Conservation (phyloP, 2,797 vertebrate species). For the Nasua narica region DNA sequence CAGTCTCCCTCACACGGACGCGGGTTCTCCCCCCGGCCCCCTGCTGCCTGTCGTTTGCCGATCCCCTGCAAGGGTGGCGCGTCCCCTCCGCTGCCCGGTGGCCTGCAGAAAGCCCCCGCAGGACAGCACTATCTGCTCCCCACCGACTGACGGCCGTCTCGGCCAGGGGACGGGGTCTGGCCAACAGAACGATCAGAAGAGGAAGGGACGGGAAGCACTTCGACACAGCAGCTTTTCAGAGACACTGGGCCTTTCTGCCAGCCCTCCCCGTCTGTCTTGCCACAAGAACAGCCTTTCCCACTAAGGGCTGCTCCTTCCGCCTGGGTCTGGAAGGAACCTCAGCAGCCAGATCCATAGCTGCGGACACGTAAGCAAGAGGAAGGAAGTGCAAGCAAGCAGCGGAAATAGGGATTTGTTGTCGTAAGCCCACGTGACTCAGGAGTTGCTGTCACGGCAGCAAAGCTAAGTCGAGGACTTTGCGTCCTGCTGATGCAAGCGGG, state of each 20-base stretch:
- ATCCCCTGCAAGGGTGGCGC: not conserved
- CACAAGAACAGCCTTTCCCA: not conserved
- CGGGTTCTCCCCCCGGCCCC: not conserved
- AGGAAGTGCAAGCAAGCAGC: not conserved
- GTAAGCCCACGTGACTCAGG: not conserved
- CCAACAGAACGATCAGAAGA: not conserved
- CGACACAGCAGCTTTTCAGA: not conserved
- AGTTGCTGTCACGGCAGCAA: not conserved
- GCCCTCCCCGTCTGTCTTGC: not conserved
- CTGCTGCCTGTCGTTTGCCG: not conserved
- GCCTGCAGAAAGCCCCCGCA: not conserved
- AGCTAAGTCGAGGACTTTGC: not conserved
- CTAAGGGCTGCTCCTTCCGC: not conserved
- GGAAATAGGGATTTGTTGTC: not conserved
- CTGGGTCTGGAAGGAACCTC: not conserved
- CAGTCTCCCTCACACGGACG: not conserved
- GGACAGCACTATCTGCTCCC: not conserved
- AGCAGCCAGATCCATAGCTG: conserved; percentile 18
- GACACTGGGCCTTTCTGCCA: not conserved
- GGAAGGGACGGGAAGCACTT: not conserved
- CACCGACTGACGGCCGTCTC: not conserved
- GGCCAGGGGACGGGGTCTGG: not conserved
- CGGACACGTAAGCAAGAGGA: not conserved
- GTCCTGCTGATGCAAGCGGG: not conserved
- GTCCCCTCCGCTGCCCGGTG: not conserved